Base-by-base conservation (phyloP, 2,797 vertebrate species). In the Chromis chromis region DNA sequence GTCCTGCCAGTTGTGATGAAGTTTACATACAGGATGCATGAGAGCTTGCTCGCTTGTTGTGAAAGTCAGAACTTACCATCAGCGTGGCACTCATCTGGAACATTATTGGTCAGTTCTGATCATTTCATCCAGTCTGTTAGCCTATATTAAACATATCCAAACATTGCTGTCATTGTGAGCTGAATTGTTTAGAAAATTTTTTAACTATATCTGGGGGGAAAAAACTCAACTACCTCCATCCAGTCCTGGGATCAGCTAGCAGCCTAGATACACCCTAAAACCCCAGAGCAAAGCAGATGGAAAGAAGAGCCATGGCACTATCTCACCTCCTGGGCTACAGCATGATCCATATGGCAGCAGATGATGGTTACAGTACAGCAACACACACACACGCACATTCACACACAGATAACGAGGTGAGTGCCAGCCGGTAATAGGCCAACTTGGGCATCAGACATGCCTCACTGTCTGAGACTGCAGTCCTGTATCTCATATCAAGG, bases 301-400 rank as follows among this genome's bases (percentile, higher is more conserved):
- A 85, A 86, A 81, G 82, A 84, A 49, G 82, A 84, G 70, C 69
- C 59, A 3, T 78, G 78, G 65, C 83, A 67, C 62, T 55, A 24
- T 82, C 82, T 86, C 78, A 83, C 69, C 88, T 87, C 79, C 62
- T 50, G 72, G 55, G 62, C 72, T 88, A 40, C 81, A 75, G 82
- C 59, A n/a, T 88, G 88, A 91, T 86, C 88, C 88, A 93, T 86
- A 68, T 66, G 82, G 83, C 84, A 88, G 64, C 87, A 90, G 89
- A 91, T 90, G 89, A 90, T 84, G 60, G 83, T 86, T 88, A 76
- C 78, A 84, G 82, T 81, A 70, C 85, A 79, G 52, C 46, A 67
- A 52, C 55, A 67, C 40, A 80, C 55, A 65, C 65, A 74, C 44
- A 50, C 56, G 6, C 31, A 52, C 55, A 66, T 60, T 46, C 52